Conservation (phyloP, 2,113 vertebrate genomes). For the Cranoglanis bouderius region DNA sequence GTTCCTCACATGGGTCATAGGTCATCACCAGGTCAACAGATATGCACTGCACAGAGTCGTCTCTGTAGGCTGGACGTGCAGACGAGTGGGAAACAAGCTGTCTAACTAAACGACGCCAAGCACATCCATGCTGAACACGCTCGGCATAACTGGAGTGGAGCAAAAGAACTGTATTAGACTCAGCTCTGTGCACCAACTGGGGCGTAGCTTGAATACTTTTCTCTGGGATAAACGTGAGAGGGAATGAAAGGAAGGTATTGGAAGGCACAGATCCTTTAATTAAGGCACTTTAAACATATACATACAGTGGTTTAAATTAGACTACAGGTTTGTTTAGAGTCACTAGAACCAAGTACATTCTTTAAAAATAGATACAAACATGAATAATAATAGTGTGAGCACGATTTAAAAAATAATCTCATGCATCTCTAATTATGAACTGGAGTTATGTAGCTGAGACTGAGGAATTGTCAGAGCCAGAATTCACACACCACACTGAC, state of each 20-base stretch:
- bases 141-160: neutral
- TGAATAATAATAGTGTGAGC: too few species aligned
- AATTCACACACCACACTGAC: neutral
- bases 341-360: neutral
- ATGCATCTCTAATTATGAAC: neutral
- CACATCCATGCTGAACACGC: neutral
- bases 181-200: neutral
- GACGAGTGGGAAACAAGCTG: neutral
- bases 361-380: too few species aligned
- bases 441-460: neutral
- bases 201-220: neutral
- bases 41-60: constrained; percentile 53
- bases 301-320: neutral
- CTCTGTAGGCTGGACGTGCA: neutral
- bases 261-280: neutral
- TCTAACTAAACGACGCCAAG: neutral
- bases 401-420: neutral
- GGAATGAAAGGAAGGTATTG: neutral
- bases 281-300: neutral
- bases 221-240: neutral
- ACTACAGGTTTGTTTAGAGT: neutral
- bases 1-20: constrained; percentile 71
- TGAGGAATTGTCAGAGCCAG: neutral
- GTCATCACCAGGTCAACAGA: constrained; percentile 67
- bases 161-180: neutral